Evolutionary conservation across 1,140 invertebrate species (phyloP), one percentile per base, ranked within the genome.

Genomic region (Drosophila parvula): DNA sequence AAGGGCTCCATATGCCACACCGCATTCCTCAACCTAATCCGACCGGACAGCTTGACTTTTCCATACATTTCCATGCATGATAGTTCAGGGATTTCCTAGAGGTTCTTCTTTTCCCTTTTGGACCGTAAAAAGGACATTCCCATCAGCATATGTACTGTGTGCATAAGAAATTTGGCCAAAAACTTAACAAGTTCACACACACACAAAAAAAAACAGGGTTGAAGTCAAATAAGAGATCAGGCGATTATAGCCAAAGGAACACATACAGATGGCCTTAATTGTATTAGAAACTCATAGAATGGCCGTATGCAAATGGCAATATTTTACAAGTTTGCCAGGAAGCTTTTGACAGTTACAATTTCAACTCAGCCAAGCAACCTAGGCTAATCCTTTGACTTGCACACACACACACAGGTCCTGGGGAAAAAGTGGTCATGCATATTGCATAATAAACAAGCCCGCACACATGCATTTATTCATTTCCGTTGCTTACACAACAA

Each of bases 61-160:
- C 30, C 64, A 57, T 59, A 47, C 14, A 56, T 57, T 70, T 61
- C 10, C 40, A 43, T 68, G 16, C 14, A 22, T 57, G 38, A 38
- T 41, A 53, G 28, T n/a, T 65, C 34, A 65, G 58, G 40, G 48
- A 65, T 55, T 68, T 78, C 48, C 43, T n/a, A 47, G 47, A 30
- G 32, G 40, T 32, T 53, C 16, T 45, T 38, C 36, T n/a, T 9
- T 16, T n/a, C 38, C 56, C n/a, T 27, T 18, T 59, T 43, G 43
- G 79, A 81, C 67, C 58, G 47, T 62, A 78, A 74, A 85, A 67
- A 78, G 51, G 47, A 69, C 53, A 59, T 57, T 44, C 59, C 40
- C 48, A 77, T 73, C 60, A 81, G 75, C 82, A 85, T 86, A 78
- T 88, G 81, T 85, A 74, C 82, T 75, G 57, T 86, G 78, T 85